Evolutionary conservation across 2,888 invertebrate species (phyloP), one percentile per base, ranked within the genome.

Genomic region (Drepana falcataria): DNA sequence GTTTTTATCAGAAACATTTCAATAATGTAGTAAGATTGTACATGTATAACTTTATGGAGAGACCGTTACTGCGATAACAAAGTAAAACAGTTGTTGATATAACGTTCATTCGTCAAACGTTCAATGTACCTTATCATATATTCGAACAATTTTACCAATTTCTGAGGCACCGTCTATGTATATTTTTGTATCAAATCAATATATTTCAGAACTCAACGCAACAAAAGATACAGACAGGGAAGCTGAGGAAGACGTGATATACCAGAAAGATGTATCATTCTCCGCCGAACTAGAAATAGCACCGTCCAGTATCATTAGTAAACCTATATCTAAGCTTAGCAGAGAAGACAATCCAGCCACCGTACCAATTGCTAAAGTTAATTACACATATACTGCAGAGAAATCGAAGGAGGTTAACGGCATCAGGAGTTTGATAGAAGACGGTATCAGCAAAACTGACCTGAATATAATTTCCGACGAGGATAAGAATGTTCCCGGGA

Each of bases 181-280:
- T 21, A 21, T 21, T 21, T 21, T 21, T 21, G 21, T 21, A 21
- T 21, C 21, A 21, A 21, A 21, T 21, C 21, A 21, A 21, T 21
- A 21, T 21, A 35, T 51, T 51, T 3, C 93, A 96, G 96, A 95
- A 87, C 87, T 95, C 69, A 96, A 96, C 83, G 92, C 95, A 63
- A 95, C 95, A 55, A 92, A 91, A 71, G 89, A 93, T 60, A 93
- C 93, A 58, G 93, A 93, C 53, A 78, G 80, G 9, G 44, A 6
- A 48, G 89, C 92, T 52, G 93, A 93, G 71, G 94, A 93, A 76
- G 95, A 95, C 79, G 93, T 95, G 58, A 85, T 95, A 47, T 95
- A 95, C 72, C 95, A 95, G 82, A 95, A 95, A 82, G 95, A 95
- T 71, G 95, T 94, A 2, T 95, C 95, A 52, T 94, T 96, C 82